Evolutionary conservation across 1,140 invertebrate genomes (phyloP).

Genomic region (Oreohelix idahoensis): DNA sequence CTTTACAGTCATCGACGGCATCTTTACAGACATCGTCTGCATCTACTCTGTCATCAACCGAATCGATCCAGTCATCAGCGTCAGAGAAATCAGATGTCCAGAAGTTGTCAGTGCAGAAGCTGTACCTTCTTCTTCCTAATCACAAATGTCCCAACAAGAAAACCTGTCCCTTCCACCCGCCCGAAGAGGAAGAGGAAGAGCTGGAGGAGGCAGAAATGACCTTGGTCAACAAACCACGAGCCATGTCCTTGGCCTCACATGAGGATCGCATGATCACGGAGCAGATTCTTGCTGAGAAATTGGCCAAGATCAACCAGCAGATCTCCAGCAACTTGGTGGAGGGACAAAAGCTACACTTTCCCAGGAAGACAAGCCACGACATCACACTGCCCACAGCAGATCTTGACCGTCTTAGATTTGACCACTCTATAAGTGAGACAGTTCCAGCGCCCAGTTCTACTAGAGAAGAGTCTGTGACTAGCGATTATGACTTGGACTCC

Average conservation of each 20-base stretch:
- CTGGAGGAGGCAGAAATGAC: constrained; percentile 13
- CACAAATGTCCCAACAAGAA: constrained; percentile 46
- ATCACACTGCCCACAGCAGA: constrained; percentile 17
- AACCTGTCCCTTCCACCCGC: constrained; percentile 50
- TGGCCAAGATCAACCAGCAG: constrained; percentile 39
- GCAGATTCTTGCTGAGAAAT: constrained; percentile 25
- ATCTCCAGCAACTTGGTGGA: constrained; percentile 16
- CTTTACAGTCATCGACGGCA: background rate
- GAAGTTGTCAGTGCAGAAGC: constrained; percentile 8
- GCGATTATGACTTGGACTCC: constrained; percentile 46
- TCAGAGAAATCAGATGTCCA: background rate
- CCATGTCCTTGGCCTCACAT: constrained; percentile 21
- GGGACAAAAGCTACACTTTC: constrained; percentile 20
- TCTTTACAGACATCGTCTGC: background rate
- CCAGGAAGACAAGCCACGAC: constrained; percentile 38
- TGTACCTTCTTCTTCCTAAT: constrained; percentile 49
- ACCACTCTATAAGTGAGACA: background rate
- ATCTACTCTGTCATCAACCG: background rate
- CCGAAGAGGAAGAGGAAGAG: constrained; percentile 41
- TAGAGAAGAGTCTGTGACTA: constrained; percentile 42
- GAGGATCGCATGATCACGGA: constrained; percentile 20
- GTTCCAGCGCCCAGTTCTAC: constrained; percentile 17
- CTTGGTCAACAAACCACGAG: constrained; percentile 11
- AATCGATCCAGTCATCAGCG: background rate
- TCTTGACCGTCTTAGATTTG: background rate